Evolutionary conservation across 1,140 invertebrate species (phyloP).

Genomic region (Trichomalopsis sarcophagae): DNA sequence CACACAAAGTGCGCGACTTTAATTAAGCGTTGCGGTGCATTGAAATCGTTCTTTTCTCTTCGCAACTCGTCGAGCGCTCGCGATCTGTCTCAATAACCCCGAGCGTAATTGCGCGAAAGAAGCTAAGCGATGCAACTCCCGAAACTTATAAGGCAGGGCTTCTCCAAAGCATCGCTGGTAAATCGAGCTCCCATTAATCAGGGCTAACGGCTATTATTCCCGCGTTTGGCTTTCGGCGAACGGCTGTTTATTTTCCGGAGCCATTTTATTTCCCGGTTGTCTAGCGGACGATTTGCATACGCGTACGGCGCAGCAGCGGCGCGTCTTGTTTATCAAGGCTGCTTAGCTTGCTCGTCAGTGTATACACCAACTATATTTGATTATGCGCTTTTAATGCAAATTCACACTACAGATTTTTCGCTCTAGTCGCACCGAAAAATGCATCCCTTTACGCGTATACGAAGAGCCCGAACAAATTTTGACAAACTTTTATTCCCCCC

Average conservation of each 20-base stretch:
- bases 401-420: no score
- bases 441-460: not conserved
- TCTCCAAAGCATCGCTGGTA: conserved; percentile 55
- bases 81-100: not conserved
- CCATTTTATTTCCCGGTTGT: conserved; percentile 56
- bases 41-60: not conserved
- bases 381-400: no score
- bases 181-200: conserved; percentile 62
- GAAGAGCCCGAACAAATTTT: not conserved
- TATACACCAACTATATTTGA: no score
- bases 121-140: not conserved
- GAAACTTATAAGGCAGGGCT: not conserved
- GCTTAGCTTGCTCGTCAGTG: no score
- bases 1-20: not conserved
- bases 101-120: not conserved
- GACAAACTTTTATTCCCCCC: conserved; percentile 21
- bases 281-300: conserved; percentile 47
- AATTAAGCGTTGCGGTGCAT: not conserved
- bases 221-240: conserved; percentile 57
- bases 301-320: no score
- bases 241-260: conserved; percentile 56
- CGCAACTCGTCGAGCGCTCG: no score
- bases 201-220: conserved; percentile 63
- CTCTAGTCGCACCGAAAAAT: not conserved
- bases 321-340: no score